Base-by-base conservation (phyloP, 2,797 vertebrate species). In the Premnoplex brunnescens region DNA sequence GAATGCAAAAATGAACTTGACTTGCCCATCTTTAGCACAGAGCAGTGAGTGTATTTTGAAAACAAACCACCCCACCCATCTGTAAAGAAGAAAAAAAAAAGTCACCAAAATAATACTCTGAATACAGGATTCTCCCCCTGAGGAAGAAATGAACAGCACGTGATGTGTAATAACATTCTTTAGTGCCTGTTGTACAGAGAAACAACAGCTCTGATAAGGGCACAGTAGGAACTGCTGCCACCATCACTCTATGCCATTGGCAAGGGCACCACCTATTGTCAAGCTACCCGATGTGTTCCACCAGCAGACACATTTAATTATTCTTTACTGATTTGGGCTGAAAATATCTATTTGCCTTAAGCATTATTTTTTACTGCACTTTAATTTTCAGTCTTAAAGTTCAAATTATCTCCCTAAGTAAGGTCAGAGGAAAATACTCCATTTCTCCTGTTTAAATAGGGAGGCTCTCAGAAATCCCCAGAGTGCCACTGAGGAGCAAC, bases 231-330 rank as follows among this genome's bases (percentile, higher is more conserved):
- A 52, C 79, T 85, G 39, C 60, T 56, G 48, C 69, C 75, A 81
- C 46, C 32, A 44, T 32, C 44, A 1, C 64, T 58, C 64, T 30
- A 16, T 73, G 84, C 22, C 51, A 26, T 74, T 92, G 84, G 77
- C 86, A 95, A 97, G 85, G 91, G 96, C 96, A 95, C 95, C 95
- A 96, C 93, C 95, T 97, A 92, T 92, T 78, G 95, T 85, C 15
- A 2, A 68, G 49, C n/a, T 36, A 41, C 52, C 27, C 2, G 0
- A 55, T 10, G 32, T 0, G 0, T 54, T 67, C 59, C 58, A 74
- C 46, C 58, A 87, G 52, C 73, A 60, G 63, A 64, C 32, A 34
- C n/a, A 22, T 55, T 60, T 51, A 56, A 39, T 58, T 64, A 7
- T 14, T n/a, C 23, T 72, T 85, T 17, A 73, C 37, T 12, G 23